These are phyloP conservation scores for Acronicta alni DNA, from an alignment of 2,888 invertebrate genomes.

Conservation along the genomic window DNA sequence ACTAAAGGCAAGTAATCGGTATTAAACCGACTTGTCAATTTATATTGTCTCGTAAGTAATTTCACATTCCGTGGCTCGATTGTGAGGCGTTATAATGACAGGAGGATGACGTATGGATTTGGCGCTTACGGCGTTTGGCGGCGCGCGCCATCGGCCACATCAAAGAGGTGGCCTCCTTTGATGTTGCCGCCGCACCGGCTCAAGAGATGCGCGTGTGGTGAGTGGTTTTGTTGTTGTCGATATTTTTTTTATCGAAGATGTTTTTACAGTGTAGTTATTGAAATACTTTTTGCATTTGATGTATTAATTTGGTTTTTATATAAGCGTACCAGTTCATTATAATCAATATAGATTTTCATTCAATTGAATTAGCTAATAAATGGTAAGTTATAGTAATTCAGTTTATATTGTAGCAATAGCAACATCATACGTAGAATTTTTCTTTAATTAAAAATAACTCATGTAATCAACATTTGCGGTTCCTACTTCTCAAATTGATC, in stretches of 20 bases:
- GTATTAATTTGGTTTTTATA: constrained; percentile 1
- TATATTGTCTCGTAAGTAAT: constrained; percentile 89
- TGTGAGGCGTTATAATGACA: constrained; percentile 89
- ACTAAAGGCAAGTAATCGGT: constrained; percentile 72
- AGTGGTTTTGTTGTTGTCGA: constrained; percentile 64
- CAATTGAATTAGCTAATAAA: neutral
- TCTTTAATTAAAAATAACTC: too few species aligned
- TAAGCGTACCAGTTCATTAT: neutral
- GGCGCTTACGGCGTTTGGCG: constrained; percentile 89
- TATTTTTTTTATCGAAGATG: constrained; percentile 25
- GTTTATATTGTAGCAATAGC: too few species aligned
- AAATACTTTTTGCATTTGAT: neutral
- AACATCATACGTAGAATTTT: too few species aligned
- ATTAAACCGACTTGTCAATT: constrained; percentile 87
- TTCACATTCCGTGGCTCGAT: constrained; percentile 85
- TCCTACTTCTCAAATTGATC: too few species aligned
- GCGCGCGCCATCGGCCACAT: constrained; percentile 89
- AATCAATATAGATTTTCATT: neutral
- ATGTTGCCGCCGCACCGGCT: constrained; percentile 85
- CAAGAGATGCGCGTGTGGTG: constrained; percentile 69
- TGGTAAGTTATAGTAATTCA: neutral
- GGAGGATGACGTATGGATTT: constrained; percentile 89
- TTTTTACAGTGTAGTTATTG: neutral
- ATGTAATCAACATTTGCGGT: too few species aligned
- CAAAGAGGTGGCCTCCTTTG: constrained; percentile 89